These are phyloP conservation scores for Acrobasis suavella DNA, from an alignment of 2,888 invertebrate species.

Conservation along the genomic window DNA sequence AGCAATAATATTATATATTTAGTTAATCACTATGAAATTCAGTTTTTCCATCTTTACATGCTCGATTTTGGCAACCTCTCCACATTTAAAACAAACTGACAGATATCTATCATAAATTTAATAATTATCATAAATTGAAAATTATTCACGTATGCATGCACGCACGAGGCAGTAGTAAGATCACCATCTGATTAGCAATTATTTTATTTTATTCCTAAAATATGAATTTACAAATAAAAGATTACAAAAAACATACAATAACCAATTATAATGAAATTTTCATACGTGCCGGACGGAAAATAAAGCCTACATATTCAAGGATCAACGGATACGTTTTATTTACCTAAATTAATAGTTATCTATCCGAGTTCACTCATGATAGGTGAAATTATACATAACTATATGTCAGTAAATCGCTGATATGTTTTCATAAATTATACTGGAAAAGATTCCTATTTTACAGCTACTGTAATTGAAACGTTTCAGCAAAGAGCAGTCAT, in stretches of 20 bases:
- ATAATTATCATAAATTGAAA: too few relatives aligned
- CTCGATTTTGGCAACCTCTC: background rate
- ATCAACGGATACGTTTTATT: background rate
- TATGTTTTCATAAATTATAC: background rate
- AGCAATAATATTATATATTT: constrained; percentile 4
- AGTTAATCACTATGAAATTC: constrained; percentile 2
- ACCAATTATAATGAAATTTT: too few relatives aligned
- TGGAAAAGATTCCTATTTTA: background rate
- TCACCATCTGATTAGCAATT: too few relatives aligned
- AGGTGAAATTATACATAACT: background rate
- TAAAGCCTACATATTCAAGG: background rate
- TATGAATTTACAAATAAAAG: too few relatives aligned
- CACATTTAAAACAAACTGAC: too few relatives aligned
- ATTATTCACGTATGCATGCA: too few relatives aligned
- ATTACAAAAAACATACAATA: too few relatives aligned
- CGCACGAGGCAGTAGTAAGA: too few relatives aligned
- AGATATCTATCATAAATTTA: too few relatives aligned
- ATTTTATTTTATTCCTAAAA: too few relatives aligned
- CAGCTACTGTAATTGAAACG: background rate
- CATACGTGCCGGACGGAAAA: background rate
- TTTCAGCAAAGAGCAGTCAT: constrained; percentile 28
- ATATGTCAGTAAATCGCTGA: background rate
- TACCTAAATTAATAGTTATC: background rate
- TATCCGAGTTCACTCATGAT: too few relatives aligned
- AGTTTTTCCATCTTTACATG: background rate